A percentile compares a stretch with the other conserved stretches of the same genome.
phyloP scores from a whole-genome alignment of 2,797 vertebrate genomes.

The Molossus molossus region DNA sequence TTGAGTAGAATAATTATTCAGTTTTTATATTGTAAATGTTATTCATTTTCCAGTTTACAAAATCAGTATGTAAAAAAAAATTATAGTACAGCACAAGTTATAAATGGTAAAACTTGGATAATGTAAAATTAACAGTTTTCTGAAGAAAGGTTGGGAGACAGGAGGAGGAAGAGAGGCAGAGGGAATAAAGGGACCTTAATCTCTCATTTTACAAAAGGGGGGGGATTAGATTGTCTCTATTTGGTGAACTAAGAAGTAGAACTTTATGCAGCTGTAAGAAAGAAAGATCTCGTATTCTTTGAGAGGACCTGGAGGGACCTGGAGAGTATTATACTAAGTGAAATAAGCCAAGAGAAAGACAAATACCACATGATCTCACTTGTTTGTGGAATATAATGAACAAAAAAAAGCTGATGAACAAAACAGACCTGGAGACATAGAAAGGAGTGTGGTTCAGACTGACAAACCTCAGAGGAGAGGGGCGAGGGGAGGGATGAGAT shows the following conservation, averaged over 20 bases:
- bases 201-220: not conserved
- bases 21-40: conserved; percentile 2
- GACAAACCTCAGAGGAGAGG: too few species aligned
- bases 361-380: too few species aligned
- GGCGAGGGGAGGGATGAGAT: too few species aligned
- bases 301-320: too few species aligned
- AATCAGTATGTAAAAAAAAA: not conserved
- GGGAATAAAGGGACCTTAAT: not conserved
- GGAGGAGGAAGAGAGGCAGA: not conserved
- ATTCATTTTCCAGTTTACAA: not conserved
- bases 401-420: too few species aligned
- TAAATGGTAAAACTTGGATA: not conserved
- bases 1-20: not conserved
- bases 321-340: too few species aligned
- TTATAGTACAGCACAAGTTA: not conserved
- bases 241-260: not conserved
- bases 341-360: too few species aligned
- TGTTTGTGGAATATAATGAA: too few species aligned
- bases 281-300: too few species aligned
- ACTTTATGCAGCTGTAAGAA: too few species aligned
- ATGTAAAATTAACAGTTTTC: not conserved
- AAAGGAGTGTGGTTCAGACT: too few species aligned
- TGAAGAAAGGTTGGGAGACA: not conserved
- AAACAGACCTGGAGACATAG: too few species aligned
- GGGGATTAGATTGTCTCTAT: not conserved